These are phyloP conservation scores for Nyctibius bracteatus DNA, from an alignment of 2,113 vertebrate genomes.

Conservation along the genomic window DNA sequence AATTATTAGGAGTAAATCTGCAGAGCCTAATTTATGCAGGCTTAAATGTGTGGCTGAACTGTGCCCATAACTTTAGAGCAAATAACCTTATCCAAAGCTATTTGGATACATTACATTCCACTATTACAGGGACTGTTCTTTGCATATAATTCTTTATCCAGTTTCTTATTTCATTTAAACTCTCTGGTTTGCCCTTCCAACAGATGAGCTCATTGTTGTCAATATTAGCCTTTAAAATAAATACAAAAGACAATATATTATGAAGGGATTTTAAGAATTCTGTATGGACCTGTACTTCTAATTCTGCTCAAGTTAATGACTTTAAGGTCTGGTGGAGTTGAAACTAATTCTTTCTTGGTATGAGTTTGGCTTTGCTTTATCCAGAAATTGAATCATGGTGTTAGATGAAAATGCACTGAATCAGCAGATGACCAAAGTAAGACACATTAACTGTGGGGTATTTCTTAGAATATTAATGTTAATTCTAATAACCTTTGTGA, in stretches of 20 bases:
- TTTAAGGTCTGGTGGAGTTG: not conserved
- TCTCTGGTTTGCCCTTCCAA: not conserved
- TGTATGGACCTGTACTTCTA: not conserved
- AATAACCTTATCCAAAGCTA: not conserved
- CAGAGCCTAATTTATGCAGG: not conserved
- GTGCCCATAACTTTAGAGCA: accelerated
- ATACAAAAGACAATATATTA: not conserved
- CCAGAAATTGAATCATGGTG: not conserved
- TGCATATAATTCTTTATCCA: not conserved
- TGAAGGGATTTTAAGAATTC: not conserved
- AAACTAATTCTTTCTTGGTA: not conserved
- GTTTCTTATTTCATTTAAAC: not conserved
- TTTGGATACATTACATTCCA: not conserved
- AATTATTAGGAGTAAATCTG: not conserved
- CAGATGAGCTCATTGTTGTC: not conserved
- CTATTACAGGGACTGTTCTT: not conserved
- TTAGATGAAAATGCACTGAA: not conserved
- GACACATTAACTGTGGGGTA: not conserved
- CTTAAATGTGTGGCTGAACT: not conserved
- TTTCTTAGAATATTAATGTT: not conserved
- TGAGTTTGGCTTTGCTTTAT: not conserved
- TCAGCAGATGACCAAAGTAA: not conserved
- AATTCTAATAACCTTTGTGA: not conserved
- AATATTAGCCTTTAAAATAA: not conserved
- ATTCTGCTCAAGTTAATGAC: not conserved